Conservation (phyloP, 2,797 vertebrate species). For the Bovichtus variegatus region DNA sequence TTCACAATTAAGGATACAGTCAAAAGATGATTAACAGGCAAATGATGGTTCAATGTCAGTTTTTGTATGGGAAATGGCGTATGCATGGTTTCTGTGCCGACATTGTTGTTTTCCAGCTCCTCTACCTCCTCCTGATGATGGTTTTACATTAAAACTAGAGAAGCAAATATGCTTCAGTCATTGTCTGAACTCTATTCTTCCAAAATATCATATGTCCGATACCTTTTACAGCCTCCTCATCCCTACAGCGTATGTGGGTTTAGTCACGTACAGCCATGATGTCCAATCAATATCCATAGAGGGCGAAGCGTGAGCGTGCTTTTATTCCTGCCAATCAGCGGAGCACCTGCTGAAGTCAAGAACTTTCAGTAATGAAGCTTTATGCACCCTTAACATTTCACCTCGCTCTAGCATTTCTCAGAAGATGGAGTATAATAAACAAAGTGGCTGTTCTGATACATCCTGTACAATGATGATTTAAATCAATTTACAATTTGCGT, state of each 20-base stretch:
- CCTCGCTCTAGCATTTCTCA: conserved; percentile 3
- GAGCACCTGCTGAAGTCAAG: conserved; percentile 32
- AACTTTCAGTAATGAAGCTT: conserved; percentile 44
- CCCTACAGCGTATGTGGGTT: conserved; percentile 23
- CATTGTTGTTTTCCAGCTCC: not conserved
- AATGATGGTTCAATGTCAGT: not conserved
- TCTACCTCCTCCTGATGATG: not conserved
- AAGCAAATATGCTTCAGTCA: not conserved
- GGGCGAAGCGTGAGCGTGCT: conserved; percentile 12
- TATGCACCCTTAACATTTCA: conserved; percentile 27
- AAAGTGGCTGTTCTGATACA: conserved; percentile 4
- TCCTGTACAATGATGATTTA: not conserved
- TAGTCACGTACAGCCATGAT: conserved; percentile 36
- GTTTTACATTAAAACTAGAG: not conserved
- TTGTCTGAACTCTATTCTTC: conserved; percentile 8
- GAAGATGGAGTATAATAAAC: conserved; percentile 20
- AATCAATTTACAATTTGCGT: not conserved
- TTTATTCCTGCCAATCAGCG: conserved; percentile 35
- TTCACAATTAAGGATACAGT: not conserved
- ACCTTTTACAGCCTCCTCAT: conserved; percentile 21
- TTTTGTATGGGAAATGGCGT: not conserved
- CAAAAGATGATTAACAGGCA: not conserved
- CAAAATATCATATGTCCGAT: conserved; percentile 6
- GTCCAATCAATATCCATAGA: conserved; percentile 50
- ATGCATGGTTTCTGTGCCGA: not conserved